Conservation (phyloP, 2,888 invertebrate species). For the Cyaniris semiargus region DNA sequence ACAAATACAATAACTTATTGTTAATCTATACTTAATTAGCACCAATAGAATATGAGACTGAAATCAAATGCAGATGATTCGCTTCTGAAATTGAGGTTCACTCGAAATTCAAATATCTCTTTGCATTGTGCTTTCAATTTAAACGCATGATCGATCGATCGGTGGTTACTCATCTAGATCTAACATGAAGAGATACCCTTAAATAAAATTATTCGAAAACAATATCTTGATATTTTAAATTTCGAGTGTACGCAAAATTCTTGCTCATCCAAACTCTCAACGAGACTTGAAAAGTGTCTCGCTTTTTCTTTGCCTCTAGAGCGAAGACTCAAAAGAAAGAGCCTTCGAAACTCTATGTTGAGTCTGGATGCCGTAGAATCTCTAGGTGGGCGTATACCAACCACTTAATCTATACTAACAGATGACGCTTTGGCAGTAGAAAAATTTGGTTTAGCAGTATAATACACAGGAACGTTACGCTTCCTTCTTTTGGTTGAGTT, state of each 20-base stretch:
- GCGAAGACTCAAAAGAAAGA: neutral
- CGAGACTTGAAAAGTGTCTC: neutral
- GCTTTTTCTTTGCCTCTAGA: neutral
- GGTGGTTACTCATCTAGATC: no score
- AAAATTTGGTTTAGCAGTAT: constrained; percentile 64
- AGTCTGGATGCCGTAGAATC: neutral
- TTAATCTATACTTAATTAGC: constrained; percentile 29
- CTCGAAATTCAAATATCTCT: constrained; percentile 49
- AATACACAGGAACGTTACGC: constrained; percentile 60
- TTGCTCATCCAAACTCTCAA: neutral
- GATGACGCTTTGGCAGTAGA: constrained; percentile 68
- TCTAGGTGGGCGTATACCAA: constrained; percentile 38
- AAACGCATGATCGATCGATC: no score
- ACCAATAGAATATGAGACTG: constrained; percentile 29
- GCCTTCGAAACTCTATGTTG: neutral
- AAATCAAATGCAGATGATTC: constrained; percentile 27
- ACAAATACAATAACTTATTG: constrained; percentile 17
- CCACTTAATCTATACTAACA: constrained; percentile 40
- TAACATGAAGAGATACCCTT: constrained; percentile 23
- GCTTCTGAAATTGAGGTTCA: constrained; percentile 7
- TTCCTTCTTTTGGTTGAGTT: constrained; percentile 83
- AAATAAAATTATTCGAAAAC: constrained; percentile 23
- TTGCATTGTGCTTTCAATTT: constrained; percentile 25
- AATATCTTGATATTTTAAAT: neutral
- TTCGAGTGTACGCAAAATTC: constrained; percentile 15